These are phyloP conservation scores for Abrostola triplasia DNA, from an alignment of 2,888 invertebrate species.

Conservation along the genomic window DNA sequence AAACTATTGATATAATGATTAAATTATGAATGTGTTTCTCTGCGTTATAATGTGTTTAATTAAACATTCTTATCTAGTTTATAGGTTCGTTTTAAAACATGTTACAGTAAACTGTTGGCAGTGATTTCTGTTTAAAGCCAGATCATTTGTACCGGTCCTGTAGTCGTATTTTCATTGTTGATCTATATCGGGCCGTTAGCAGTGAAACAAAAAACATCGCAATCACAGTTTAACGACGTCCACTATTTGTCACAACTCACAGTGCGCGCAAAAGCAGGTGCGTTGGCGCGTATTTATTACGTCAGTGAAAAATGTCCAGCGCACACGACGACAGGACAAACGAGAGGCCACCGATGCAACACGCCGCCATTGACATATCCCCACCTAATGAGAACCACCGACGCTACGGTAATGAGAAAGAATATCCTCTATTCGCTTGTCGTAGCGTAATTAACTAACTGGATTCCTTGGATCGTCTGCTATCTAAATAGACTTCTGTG, in stretches of 20 bases:
- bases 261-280: conserved; percentile 73
- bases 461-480: conserved; percentile 57
- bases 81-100: not conserved
- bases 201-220: conserved; percentile 52
- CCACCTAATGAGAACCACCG: conserved; percentile 76
- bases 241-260: conserved; percentile 70
- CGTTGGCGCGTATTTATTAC: conserved; percentile 73
- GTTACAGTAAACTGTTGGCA: not conserved
- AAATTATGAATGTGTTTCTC: too few species aligned
- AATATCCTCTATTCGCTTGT: conserved; percentile 75
- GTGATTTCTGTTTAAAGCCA: not conserved
- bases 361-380: conserved; percentile 75
- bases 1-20: too few species aligned
- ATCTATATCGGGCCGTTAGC: conserved; percentile 10
- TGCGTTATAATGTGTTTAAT: too few species aligned
- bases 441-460: conserved; percentile 71
- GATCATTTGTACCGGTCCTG: not conserved
- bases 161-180: conserved; percentile 12
- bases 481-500: conserved; percentile 37
- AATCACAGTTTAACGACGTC: conserved; percentile 63
- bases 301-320: conserved; percentile 75
- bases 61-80: too few species aligned
- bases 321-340: conserved; percentile 77
- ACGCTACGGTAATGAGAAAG: conserved; percentile 76
- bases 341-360: conserved; percentile 70